A percentile compares a stretch with the other conserved stretches of the same genome.
phyloP scores from a whole-genome alignment of 2,797 vertebrate species.

The Pogoniulus pusillus region DNA sequence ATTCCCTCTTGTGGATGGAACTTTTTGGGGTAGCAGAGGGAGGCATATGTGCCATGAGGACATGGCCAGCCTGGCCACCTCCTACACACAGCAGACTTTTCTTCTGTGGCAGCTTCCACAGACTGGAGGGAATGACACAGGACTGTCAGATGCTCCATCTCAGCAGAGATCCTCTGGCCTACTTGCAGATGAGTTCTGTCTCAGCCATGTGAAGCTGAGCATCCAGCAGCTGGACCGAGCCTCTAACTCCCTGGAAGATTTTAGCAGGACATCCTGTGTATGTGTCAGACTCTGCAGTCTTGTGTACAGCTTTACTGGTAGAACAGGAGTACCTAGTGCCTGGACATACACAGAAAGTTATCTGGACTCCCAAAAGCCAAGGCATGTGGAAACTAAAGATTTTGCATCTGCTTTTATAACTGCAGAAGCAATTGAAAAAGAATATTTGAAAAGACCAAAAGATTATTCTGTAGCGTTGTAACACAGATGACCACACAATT shows the following conservation, averaged over 20 bases:
- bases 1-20: accelerated
- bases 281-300: accelerated
- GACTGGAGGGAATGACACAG: too few species aligned
- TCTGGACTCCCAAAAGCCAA: not conserved
- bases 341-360: accelerated
- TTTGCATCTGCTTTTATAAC: too few species aligned
- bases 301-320: not conserved
- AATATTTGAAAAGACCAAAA: too few species aligned
- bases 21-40: accelerated
- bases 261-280: not conserved
- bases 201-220: not conserved
- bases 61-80: not conserved
- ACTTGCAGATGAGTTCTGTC: too few species aligned
- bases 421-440: too few species aligned
- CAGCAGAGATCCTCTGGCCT: not conserved
- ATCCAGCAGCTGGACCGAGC: not conserved
- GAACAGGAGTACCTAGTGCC: not conserved
- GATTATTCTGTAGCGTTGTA: too few species aligned
- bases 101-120: not conserved
- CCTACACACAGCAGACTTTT: too few species aligned
- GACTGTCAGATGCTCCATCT: not conserved
- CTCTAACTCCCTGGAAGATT: not conserved
- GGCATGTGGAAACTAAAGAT: too few species aligned
- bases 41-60: not conserved
- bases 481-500: too few species aligned